Conservation (phyloP, 1,140 invertebrate species). For the Centruroides sculpturatus region DNA sequence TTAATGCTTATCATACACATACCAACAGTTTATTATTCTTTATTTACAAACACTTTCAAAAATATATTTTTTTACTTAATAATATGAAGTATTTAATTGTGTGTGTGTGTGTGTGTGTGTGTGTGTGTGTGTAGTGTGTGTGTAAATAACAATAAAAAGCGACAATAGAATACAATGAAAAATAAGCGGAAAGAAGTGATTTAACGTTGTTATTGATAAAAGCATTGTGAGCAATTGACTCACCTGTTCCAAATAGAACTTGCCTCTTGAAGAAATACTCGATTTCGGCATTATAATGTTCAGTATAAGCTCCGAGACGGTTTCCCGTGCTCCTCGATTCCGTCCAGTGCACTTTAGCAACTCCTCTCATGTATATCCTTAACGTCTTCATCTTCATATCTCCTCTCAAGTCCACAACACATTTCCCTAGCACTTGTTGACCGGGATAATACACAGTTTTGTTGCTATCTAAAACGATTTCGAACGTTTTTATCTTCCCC, state of each 20-base stretch:
- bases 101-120: no score
- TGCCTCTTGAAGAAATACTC: constrained; percentile 36
- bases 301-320: constrained; percentile 35
- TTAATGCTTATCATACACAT: no score
- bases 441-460: constrained; percentile 35
- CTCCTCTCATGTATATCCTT: constrained; percentile 33
- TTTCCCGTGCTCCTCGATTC: constrained; percentile 35
- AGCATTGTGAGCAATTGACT: background rate
- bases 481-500: constrained; percentile 36
- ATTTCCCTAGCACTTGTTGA: constrained; percentile 31
- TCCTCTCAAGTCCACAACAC: constrained; percentile 34
- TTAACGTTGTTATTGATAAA: no score
- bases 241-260: constrained; percentile 34
- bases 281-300: constrained; percentile 37
- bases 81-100: no score
- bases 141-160: no score
- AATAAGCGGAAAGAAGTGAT: no score
- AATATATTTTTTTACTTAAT: no score
- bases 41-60: no score
- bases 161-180: no score
- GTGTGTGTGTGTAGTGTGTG: no score
- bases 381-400: constrained; percentile 35
- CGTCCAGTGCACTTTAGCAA: constrained; percentile 37
- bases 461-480: constrained; percentile 31
- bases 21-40: no score